A percentile compares a stretch with the other conserved stretches of the same genome.
These are phyloP conservation scores for Geophilus truncorum DNA, from an alignment of 2,888 invertebrate species.

Conservation along the genomic window DNA sequence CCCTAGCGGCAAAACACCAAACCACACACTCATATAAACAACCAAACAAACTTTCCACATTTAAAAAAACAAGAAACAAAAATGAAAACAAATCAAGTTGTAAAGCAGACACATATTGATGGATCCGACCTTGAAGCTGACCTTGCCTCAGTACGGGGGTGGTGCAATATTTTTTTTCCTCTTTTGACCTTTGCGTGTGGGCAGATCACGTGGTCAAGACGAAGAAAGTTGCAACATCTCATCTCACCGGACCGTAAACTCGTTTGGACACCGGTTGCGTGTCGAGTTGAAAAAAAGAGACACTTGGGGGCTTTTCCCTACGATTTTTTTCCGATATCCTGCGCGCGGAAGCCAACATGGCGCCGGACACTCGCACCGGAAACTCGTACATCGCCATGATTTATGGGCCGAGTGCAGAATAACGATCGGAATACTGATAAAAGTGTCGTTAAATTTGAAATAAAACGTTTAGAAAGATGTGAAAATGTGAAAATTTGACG, in stretches of 20 bases:
- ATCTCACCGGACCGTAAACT: not conserved
- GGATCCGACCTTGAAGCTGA: not conserved
- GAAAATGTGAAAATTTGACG: too few species aligned
- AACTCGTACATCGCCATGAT: not conserved
- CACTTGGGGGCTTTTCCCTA: conserved; percentile 14
- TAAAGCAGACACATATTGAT: too few species aligned
- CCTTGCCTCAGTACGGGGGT: too few species aligned
- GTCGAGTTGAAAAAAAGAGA: not conserved
- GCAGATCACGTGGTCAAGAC: too few species aligned
- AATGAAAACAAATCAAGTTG: too few species aligned
- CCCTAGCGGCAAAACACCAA: too few species aligned
- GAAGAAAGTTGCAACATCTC: not conserved
- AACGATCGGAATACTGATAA: not conserved
- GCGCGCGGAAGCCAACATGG: not conserved
- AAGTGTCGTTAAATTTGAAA: too few species aligned
- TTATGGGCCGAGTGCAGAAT: not conserved
- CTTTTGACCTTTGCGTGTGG: not conserved
- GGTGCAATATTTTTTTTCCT: not conserved
- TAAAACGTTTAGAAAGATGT: too few species aligned
- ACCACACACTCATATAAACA: too few species aligned
- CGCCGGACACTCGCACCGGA: not conserved
- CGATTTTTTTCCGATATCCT: conserved; percentile 6
- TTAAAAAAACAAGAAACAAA: too few species aligned
- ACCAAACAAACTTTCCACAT: too few species aligned
- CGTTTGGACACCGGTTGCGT: not conserved